Conservation (phyloP, 2,888 invertebrate genomes). For the Drosophila dives region DNA sequence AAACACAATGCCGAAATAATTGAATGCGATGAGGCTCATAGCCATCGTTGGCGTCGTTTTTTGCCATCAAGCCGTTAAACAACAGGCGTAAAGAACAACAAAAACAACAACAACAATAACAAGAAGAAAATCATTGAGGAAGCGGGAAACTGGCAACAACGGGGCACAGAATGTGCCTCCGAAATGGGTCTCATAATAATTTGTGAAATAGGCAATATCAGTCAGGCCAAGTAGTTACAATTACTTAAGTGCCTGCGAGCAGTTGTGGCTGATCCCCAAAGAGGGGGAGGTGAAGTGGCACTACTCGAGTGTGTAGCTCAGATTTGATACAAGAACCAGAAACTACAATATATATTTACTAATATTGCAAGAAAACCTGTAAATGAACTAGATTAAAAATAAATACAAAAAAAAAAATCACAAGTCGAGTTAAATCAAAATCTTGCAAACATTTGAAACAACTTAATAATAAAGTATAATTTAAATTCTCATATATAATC, state of each 20-base stretch:
- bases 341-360: neutral
- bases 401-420: neutral
- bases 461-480: neutral
- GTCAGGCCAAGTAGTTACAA: slow-evolving; percentile 77
- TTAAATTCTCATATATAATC: neutral
- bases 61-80: slow-evolving; percentile 79
- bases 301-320: neutral
- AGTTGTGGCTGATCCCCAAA: slow-evolving; percentile 26
- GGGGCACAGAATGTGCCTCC: slow-evolving; percentile 64
- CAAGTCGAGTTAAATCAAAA: neutral
- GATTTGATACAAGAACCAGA: neutral
- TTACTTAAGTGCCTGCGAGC: slow-evolving; percentile 75
- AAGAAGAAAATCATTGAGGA: slow-evolving; percentile 37
- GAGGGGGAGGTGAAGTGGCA: neutral
- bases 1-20: slow-evolving; percentile 78
- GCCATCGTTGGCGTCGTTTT: slow-evolving; percentile 72
- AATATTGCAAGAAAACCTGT: neutral
- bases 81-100: slow-evolving; percentile 71
- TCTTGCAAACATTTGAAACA: neutral
- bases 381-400: neutral
- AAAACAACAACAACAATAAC: slow-evolving; percentile 46
- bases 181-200: slow-evolving; percentile 77
- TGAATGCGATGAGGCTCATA: slow-evolving; percentile 81
- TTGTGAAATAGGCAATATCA: slow-evolving; percentile 80
- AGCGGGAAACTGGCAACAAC: slow-evolving; percentile 25